A percentile compares a stretch with the other conserved stretches of the same genome.
Evolutionary conservation across 2,797 vertebrate genomes (phyloP).

Genomic region (Acestrorhynchus altus): DNA sequence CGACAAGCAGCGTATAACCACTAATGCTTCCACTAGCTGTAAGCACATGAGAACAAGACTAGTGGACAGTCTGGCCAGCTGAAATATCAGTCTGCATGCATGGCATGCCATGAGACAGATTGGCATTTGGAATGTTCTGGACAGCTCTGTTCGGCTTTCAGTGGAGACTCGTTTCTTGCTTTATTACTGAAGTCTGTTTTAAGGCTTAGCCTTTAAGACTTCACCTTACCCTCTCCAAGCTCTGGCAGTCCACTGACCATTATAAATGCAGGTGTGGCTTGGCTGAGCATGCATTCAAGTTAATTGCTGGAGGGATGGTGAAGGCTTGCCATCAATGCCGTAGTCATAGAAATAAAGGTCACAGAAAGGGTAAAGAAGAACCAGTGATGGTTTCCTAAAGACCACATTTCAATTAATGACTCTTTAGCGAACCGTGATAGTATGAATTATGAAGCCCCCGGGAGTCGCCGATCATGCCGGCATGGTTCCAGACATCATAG

Average conservation of each 20-base stretch:
- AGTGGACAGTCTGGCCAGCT: not conserved
- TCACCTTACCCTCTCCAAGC: conserved; percentile 9
- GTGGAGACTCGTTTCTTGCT: not conserved
- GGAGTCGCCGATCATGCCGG: too few species aligned
- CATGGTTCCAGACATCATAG: too few species aligned
- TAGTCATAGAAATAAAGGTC: too few species aligned
- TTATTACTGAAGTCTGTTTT: conserved; percentile 17
- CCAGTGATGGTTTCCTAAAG: too few species aligned
- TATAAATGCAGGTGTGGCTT: not conserved
- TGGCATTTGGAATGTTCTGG: not conserved
- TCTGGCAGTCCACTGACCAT: conserved; percentile 17
- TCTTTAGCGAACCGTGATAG: too few species aligned
- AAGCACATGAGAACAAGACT: not conserved
- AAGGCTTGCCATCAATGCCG: too few species aligned
- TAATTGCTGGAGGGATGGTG: too few species aligned
- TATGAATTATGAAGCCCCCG: too few species aligned
- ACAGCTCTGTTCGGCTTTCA: not conserved
- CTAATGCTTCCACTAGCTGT: not conserved
- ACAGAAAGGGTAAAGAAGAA: too few species aligned
- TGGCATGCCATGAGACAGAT: not conserved
- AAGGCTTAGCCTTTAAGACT: not conserved
- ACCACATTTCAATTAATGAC: too few species aligned
- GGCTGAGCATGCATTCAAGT: not conserved
- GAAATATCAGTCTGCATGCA: conserved; percentile 5
- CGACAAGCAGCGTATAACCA: not conserved